Evolutionary conservation across 1,140 invertebrate species (phyloP).

Genomic region (Propsilocerus akamusi): DNA sequence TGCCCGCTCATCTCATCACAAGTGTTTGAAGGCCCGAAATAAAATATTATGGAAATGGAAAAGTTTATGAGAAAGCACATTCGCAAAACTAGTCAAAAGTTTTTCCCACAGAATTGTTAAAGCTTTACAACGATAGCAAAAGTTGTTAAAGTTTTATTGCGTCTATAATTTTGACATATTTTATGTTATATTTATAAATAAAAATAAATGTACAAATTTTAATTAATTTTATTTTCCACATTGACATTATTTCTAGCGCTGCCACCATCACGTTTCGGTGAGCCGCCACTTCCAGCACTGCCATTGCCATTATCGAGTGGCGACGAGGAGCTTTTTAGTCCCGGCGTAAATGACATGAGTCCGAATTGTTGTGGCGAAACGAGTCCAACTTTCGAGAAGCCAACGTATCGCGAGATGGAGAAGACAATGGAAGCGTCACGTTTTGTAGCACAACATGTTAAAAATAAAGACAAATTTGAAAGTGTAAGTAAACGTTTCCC

Average conservation of each 20-base stretch:
- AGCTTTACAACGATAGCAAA: too few species aligned
- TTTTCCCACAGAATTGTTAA: too few species aligned
- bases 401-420: constrained; percentile 58
- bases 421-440: constrained; percentile 75
- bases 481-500: constrained; percentile 48
- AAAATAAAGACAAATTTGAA: constrained; percentile 85
- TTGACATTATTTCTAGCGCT: constrained; percentile 23
- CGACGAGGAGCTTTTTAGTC: constrained; percentile 64
- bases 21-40: too few species aligned
- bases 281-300: constrained; percentile 43
- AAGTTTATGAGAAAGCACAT: too few species aligned
- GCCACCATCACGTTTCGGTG: constrained; percentile 36
- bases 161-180: too few species aligned
- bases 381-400: constrained; percentile 61
- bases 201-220: too few species aligned
- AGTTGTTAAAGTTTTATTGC: too few species aligned
- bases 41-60: too few species aligned
- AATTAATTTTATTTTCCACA: too few species aligned
- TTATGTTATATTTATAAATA: too few species aligned
- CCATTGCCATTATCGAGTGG: constrained; percentile 38
- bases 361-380: constrained; percentile 36
- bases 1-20: too few species aligned
- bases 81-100: too few species aligned
- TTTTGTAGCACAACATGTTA: constrained; percentile 87
- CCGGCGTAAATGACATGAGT: constrained; percentile 33